Conservation (phyloP, 2,797 vertebrate species). For the Acridotheres tristis region DNA sequence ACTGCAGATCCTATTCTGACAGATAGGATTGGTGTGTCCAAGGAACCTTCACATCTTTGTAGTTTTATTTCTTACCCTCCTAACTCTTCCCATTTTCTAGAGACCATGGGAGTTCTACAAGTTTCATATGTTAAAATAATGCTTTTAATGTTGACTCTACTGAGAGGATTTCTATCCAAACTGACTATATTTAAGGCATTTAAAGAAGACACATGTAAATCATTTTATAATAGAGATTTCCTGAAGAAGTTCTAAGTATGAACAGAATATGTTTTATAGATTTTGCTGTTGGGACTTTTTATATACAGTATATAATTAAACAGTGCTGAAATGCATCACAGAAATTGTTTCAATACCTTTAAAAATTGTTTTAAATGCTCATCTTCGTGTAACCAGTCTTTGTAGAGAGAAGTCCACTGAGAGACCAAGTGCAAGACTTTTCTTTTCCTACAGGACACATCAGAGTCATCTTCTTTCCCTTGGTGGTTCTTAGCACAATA, state of each 20-base stretch:
- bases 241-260: neutral
- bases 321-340: neutral
- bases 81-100: neutral
- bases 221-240: neutral
- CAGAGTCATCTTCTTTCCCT: slow-evolving; percentile 86
- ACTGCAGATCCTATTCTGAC: neutral
- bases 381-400: slow-evolving; percentile 89
- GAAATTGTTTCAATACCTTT: slow-evolving; percentile 81
- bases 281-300: neutral
- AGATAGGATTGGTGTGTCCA: neutral
- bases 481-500: slow-evolving; percentile 90
- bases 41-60: neutral
- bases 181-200: neutral
- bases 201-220: neutral
- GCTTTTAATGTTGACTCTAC: neutral
- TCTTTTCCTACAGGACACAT: slow-evolving; percentile 88
- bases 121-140: neutral
- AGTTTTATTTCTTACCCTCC: neutral
- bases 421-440: slow-evolving; percentile 94
- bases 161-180: neutral
- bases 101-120: neutral
- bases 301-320: neutral
- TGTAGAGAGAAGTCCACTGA: slow-evolving; percentile 91
- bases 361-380: slow-evolving; percentile 92
- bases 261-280: neutral